These are phyloP conservation scores for Cinara cedri DNA, from an alignment of 2,888 invertebrate species.

Conservation along the genomic window DNA sequence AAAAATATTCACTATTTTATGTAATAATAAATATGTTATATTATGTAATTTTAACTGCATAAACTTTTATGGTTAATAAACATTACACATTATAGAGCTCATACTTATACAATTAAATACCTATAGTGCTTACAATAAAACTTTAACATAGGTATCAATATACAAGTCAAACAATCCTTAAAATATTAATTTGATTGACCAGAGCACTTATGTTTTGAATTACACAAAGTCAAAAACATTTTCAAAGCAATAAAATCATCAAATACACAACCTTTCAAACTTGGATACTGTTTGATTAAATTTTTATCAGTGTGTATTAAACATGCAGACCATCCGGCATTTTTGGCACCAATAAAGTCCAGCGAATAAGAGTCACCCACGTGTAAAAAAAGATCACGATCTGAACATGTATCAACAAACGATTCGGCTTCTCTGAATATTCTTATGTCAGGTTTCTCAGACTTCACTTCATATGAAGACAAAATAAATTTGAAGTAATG, in stretches of 20 bases:
- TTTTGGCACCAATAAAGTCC: conserved; percentile 79
- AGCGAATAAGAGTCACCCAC: conserved; percentile 78
- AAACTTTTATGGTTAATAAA: no score
- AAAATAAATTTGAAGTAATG: conserved; percentile 80
- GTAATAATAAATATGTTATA: no score
- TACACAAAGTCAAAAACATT: conserved; percentile 22
- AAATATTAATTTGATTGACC: neutral
- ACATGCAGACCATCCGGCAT: conserved; percentile 76
- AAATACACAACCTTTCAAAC: conserved; percentile 27
- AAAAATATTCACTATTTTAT: no score
- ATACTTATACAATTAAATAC: neutral
- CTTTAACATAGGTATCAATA: neutral
- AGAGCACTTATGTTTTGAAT: conserved; percentile 19
- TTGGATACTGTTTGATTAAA: conserved; percentile 29
- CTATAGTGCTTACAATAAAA: neutral
- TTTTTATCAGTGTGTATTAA: conserved; percentile 49
- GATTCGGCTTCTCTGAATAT: conserved; percentile 74
- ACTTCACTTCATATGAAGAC: conserved; percentile 76
- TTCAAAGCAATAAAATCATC: conserved; percentile 39
- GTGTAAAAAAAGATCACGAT: conserved; percentile 75
- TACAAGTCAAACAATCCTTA: neutral
- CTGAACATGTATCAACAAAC: conserved; percentile 63
- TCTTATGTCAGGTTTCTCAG: conserved; percentile 75
- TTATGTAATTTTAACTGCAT: no score
- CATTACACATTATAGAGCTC: neutral